Evolutionary conservation across 37 sponge, comb jelly and placozoan genomes (phyloP).

Genomic region (Petrosia ficiformis): DNA sequence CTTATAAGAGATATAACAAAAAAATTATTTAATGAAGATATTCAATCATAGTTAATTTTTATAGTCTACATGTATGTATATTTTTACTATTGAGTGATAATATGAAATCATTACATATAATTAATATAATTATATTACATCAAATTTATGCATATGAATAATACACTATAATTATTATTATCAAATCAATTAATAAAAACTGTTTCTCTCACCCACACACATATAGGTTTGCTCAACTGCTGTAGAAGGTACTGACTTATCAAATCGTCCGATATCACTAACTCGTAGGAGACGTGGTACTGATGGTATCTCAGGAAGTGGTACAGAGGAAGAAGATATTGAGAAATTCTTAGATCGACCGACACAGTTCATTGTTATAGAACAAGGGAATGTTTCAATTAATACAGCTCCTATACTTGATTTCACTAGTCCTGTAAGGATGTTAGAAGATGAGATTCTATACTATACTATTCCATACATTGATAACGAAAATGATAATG

Average conservation of each 20-base stretch:
- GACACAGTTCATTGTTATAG: constrained; percentile 61
- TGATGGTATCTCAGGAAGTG: background rate
- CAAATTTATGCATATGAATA: too few species aligned
- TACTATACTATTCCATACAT: constrained; percentile 22
- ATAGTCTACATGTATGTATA: too few species aligned
- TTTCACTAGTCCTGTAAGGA: constrained; percentile 23
- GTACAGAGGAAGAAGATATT: background rate
- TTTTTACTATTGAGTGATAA: too few species aligned
- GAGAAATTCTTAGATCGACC: constrained; percentile 40
- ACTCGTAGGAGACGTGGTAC: constrained; percentile 27
- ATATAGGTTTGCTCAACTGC: constrained; percentile 56
- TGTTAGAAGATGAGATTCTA: constrained; percentile 19
- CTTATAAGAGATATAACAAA: too few species aligned
- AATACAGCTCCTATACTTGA: constrained; percentile 69
- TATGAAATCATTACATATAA: too few species aligned
- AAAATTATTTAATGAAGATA: too few species aligned
- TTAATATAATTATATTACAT: too few species aligned
- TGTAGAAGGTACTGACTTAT: constrained; percentile 9
- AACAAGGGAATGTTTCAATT: constrained; percentile 60
- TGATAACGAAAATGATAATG: constrained; percentile 62
- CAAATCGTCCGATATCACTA: background rate
- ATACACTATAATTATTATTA: background rate
- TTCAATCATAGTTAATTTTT: too few species aligned
- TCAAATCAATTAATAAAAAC: background rate
- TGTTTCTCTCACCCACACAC: background rate